Evolutionary conservation across 1,140 invertebrate genomes (phyloP), one percentile per base, ranked within the genome.

Genomic region (Adelges cooleyi): DNA sequence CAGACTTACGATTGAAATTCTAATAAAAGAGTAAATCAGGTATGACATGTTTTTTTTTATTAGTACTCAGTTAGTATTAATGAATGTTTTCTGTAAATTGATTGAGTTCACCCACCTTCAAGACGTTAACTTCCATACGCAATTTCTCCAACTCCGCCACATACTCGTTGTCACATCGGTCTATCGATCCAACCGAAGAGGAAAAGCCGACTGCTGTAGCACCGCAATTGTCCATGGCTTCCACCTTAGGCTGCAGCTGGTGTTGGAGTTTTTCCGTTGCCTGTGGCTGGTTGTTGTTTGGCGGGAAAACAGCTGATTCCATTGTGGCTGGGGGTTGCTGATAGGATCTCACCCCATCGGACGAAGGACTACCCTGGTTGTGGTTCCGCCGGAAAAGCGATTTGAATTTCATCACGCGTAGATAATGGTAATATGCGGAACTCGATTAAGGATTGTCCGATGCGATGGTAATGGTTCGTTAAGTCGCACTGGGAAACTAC

Each of bases 281-380:
- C 46, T 46, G 23, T n/a, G 54, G 22, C 15, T 44, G 56, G 42
- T 62, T 62, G 54, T 59, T 59, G 56, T 62, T 62, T 62, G 56
- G 56, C 56, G 56, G 56, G 56, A 62, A 62, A 62, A 62, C 56
- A 62, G 56, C 56, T 62, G 56, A 62, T 62, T 62, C 56, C 56
- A 62, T 62, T 62, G 56, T 62, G 23, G 46, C 56, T 22, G 56
- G 23, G 56, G 56, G 56, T 62, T 48, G 56, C 17, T 62, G 56
- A 62, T 62, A 62, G 56, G 56, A 17, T n/a, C 42, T 62, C 40
- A 48, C 56, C 56, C 56, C 56, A 13, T 44, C 56, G 25, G 56
- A 46, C 11, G 29, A 33, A 59, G 52, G 52, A 23, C 56, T 62
- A 62, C 56, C 56, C 56, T 62, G 56, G 25, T 62, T 62, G 17